Evolutionary conservation across 2,113 vertebrate genomes (phyloP), one percentile per base, ranked within the genome.

Genomic region (Trematocara variabile): DNA sequence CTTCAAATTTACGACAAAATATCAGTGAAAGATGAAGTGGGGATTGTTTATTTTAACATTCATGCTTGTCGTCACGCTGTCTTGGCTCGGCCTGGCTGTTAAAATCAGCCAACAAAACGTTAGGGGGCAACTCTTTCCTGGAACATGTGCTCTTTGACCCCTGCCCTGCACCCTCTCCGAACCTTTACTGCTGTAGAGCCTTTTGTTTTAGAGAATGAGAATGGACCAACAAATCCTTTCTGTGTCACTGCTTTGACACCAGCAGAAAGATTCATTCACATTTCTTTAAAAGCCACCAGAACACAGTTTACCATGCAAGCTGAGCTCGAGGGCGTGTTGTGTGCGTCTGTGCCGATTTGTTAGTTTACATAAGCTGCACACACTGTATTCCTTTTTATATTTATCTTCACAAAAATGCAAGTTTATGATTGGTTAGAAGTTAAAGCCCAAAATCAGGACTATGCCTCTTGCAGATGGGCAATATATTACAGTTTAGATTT

Each of bases 141-240:
- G 77, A 94, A 90, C 94, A 94, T 91, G 89, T 93, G 94, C 88
- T 87, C 94, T 94, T 89, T 94, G 92, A 93, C 92, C 91, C 81
- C 60, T 85, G 86, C 77, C 87, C 90, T 48, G 13, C 37, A 3
- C 5, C 18, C 25, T 8, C 44, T 48, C 81, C 77, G 60, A 16
- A 30, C 11, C 28, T 33, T 50, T 77, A 65, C 73, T 28, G 86
- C 86, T 60, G 85, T 58, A 39, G 83, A 89, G 84, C 18, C 83
- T 89, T 90, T 93, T 92, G 88, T 92, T 93, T 93, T 77, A 70
- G 86, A 20, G 86, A 78, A 90, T 86, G 90, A 92, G 81, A 86
- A 79, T 46, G 50, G 68, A 83, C 65, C 80, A 73, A 39, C 8
- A 39, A 68, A 65, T 82, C 77, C 75, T 88, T 81, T 91, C 79